Percentiles rank a stretch among this genome's conserved stretches.
Conservation (phyloP, 1,140 invertebrate species). For the Drosophila orena region DNA sequence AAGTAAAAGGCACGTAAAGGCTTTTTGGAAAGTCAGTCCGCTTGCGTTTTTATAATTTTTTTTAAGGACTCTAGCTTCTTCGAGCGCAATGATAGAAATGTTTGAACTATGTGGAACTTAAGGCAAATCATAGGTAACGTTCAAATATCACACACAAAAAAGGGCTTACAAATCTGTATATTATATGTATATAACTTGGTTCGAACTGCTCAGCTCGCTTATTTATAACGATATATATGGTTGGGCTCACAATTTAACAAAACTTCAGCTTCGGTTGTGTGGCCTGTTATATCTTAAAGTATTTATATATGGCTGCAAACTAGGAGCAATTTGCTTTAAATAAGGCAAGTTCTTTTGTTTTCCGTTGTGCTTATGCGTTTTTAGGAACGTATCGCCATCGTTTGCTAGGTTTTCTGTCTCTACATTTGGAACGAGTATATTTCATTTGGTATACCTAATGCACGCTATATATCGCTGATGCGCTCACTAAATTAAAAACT, state of each 20-base stretch:
- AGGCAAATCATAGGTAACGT: slow-evolving; percentile 61
- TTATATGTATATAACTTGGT: slow-evolving; percentile 19
- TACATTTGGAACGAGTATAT: slow-evolving; percentile 56
- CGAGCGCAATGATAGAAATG: slow-evolving; percentile 79
- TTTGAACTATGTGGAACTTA: slow-evolving; percentile 66
- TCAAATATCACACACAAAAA: slow-evolving; percentile 26
- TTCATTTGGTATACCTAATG: slow-evolving; percentile 45
- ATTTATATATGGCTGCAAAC: slow-evolving; percentile 69
- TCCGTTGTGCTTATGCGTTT: slow-evolving; percentile 43
- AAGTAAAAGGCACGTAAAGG: slow-evolving; percentile 78
- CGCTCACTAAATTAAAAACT: slow-evolving; percentile 77
- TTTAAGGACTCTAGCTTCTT: slow-evolving; percentile 12
- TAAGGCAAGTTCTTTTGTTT: slow-evolving; percentile 68
- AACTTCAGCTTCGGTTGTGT: slow-evolving; percentile 30
- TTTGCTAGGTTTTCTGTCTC: slow-evolving; percentile 59
- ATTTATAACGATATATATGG: slow-evolving; percentile 8
- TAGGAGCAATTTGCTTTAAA: slow-evolving; percentile 75
- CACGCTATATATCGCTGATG: slow-evolving; percentile 57
- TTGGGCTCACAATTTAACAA: slow-evolving; percentile 51
- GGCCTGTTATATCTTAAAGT: slow-evolving; percentile 43
- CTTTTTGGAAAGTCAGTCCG: slow-evolving; percentile 27
- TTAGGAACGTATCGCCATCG: slow-evolving; percentile 74
- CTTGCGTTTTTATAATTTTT: background rate
- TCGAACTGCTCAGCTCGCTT: slow-evolving; percentile 44
- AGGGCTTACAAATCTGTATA: slow-evolving; percentile 28